These are phyloP conservation scores for Amaurobius ferox DNA, from an alignment of 2,888 invertebrate species.

Conservation along the genomic window DNA sequence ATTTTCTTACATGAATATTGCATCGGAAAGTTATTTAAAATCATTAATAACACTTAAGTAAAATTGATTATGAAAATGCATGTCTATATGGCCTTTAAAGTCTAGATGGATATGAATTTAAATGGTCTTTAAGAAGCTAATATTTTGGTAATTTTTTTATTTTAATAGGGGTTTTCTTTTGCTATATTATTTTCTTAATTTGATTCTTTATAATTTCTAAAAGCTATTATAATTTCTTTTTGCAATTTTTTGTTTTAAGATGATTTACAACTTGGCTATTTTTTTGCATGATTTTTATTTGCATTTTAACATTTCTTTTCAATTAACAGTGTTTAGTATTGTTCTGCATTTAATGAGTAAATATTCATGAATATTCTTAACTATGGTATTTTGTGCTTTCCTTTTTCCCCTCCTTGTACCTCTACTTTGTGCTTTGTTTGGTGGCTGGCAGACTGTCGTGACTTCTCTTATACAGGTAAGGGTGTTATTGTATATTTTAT, in stretches of 20 bases:
- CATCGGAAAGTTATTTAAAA: no score
- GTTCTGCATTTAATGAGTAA: constrained; percentile 17
- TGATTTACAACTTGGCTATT: not conserved
- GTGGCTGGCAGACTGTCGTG: constrained; percentile 72
- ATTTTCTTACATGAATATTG: no score
- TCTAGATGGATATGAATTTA: not conserved
- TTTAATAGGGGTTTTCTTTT: constrained; percentile 14
- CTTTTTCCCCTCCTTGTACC: constrained; percentile 43
- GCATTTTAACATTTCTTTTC: constrained; percentile 42
- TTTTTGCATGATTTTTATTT: constrained; percentile 14
- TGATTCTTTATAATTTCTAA: not conserved
- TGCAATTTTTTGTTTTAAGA: not conserved
- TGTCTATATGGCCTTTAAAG: not conserved
- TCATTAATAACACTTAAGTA: no score
- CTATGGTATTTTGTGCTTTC: constrained; percentile 67
- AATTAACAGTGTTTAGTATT: constrained; percentile 47
- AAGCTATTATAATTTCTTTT: not conserved
- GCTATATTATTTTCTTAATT: not conserved
- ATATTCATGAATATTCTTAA: constrained; percentile 50
- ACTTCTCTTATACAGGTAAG: constrained; percentile 74
- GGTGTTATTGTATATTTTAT: not conserved
- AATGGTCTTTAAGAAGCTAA: not conserved
- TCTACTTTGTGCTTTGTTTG: constrained; percentile 63
- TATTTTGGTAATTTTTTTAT: constrained; percentile 19
- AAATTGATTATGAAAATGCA: constrained; percentile 2